Evolutionary conservation across 2,797 vertebrate genomes (phyloP).

Genomic region (Bradypodion pumilum): DNA sequence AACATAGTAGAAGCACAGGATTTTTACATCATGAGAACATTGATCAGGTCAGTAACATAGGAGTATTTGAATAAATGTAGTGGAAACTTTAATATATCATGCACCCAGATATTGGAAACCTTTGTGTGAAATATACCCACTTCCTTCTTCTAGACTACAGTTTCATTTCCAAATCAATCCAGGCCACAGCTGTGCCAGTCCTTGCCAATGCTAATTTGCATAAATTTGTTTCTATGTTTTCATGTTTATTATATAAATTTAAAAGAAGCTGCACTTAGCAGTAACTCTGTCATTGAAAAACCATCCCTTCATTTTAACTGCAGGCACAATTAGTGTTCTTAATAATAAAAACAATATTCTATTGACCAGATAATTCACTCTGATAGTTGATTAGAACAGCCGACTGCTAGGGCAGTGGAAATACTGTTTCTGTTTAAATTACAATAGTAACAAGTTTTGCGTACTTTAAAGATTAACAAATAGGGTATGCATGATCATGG

Average conservation of each 20-base stretch:
- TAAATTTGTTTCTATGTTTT: constrained; percentile 8
- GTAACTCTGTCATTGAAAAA: not conserved
- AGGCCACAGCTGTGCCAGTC: not conserved
- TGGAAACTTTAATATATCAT: constrained; percentile 19
- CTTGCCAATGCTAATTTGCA: constrained; percentile 4
- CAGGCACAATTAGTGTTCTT: not conserved
- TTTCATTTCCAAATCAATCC: constrained; percentile 28
- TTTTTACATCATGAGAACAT: constrained; percentile 9
- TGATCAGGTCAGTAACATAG: not conserved
- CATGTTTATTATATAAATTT: not conserved
- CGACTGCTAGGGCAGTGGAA: not conserved
- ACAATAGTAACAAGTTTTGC: not conserved
- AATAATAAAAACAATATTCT: not conserved
- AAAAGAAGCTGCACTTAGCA: not conserved
- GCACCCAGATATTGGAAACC: constrained; percentile 12
- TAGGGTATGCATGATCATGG: not conserved
- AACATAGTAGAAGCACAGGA: not conserved
- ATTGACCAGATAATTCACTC: not conserved
- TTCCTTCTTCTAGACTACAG: not conserved
- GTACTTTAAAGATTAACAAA: not conserved
- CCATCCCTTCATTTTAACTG: not conserved
- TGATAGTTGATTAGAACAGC: not conserved
- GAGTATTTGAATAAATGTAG: constrained; percentile 9
- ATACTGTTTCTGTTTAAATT: not conserved
- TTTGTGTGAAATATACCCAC: constrained; percentile 8